Conservation (phyloP, 1,140 invertebrate genomes). For the Drosophila subobscura region DNA sequence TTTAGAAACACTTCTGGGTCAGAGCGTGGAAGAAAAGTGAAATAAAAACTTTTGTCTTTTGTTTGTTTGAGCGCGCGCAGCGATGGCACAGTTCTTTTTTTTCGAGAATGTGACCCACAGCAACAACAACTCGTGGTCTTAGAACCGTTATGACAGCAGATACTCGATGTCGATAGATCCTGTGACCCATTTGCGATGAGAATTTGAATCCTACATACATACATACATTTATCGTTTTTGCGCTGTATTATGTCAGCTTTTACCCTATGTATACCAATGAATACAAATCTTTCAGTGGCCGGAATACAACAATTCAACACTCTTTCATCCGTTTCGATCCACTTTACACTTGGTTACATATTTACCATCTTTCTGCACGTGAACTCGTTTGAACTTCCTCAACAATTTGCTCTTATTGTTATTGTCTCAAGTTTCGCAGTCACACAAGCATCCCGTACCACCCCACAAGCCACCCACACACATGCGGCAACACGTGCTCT, state of each 20-base stretch:
- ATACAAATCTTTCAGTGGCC: no score
- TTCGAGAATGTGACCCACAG: conserved; percentile 34
- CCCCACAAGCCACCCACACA: conserved; percentile 18
- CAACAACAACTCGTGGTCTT: no score
- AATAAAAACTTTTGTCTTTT: conserved; percentile 48
- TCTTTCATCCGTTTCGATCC: background rate
- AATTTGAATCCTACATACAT: no score
- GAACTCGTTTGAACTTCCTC: conserved; percentile 79
- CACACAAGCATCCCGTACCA: conserved; percentile 12
- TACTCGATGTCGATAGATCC: no score
- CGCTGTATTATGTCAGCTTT: no score
- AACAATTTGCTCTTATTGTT: conserved; percentile 55
- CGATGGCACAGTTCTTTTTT: conserved; percentile 7
- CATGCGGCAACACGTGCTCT: conserved; percentile 64
- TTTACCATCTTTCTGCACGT: conserved; percentile 30
- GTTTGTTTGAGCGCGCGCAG: conserved; percentile 1
- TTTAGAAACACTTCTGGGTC: conserved; percentile 61
- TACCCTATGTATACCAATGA: background rate
- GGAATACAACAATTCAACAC: background rate
- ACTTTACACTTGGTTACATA: conserved; percentile 10
- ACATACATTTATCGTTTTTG: no score
- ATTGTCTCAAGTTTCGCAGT: conserved; percentile 69
- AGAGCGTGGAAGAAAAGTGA: conserved; percentile 62
- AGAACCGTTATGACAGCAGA: no score
- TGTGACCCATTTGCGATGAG: no score